Conservation (phyloP, 2,113 vertebrate genomes). For the Tenebrosternarchus preto region DNA sequence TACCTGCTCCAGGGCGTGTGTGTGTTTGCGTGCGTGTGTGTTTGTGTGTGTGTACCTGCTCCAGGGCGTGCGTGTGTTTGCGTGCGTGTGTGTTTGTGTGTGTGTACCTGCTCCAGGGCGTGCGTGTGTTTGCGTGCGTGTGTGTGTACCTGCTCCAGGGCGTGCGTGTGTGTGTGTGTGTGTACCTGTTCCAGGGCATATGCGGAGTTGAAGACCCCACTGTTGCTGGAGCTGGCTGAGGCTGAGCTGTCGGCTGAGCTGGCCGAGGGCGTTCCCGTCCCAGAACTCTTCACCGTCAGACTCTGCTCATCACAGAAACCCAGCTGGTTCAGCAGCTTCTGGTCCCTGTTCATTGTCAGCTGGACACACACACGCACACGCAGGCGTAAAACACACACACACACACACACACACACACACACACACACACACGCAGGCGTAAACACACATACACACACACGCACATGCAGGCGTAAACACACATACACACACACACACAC, state of each 20-base stretch:
- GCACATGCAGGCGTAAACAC: no score
- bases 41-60: neutral
- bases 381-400: no score
- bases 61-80: no score
- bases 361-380: slow-evolving; percentile 53
- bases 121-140: neutral
- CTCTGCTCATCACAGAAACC: slow-evolving; percentile 94
- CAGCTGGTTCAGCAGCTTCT: slow-evolving; percentile 95
- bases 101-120: no score
- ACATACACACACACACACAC: neutral
- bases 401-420: no score
- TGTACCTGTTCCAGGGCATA: slow-evolving; percentile 94
- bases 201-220: slow-evolving; percentile 84
- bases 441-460: no score
- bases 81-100: no score
- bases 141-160: no score
- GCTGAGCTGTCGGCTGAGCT: slow-evolving; percentile 91
- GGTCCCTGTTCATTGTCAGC: slow-evolving; percentile 97
- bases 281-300: slow-evolving; percentile 93
- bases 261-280: slow-evolving; percentile 93
- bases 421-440: no score
- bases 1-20: slow-evolving; percentile 89
- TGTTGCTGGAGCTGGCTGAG: slow-evolving; percentile 86
- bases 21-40: neutral
- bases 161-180: neutral